phyloP scores from a whole-genome alignment of 1,140 invertebrate species.

The Aphaenogaster floridana region DNA sequence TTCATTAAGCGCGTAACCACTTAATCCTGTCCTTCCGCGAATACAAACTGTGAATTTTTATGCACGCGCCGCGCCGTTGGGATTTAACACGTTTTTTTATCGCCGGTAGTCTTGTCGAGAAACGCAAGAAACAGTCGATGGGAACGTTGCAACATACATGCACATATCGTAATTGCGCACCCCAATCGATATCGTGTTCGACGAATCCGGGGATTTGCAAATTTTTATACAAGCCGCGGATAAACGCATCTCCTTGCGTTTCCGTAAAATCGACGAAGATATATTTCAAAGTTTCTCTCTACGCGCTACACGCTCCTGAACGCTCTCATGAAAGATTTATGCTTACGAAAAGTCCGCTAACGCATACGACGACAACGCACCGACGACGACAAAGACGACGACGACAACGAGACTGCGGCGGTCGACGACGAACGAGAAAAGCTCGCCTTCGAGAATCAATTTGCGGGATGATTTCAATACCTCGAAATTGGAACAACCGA shows the following conservation, averaged over 20 bases:
- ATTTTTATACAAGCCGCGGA: conserved; percentile 55
- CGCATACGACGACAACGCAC: conserved; percentile 8
- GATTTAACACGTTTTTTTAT: background rate
- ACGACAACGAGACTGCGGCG: background rate
- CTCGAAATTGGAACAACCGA: background rate
- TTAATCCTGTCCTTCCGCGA: conserved; percentile 57
- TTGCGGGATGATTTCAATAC: conserved; percentile 28
- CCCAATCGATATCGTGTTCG: conserved; percentile 34
- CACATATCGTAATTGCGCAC: background rate
- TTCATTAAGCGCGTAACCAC: conserved; percentile 70
- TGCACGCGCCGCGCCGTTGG: background rate
- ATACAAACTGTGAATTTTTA: conserved; percentile 41
- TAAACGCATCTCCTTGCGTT: conserved; percentile 40
- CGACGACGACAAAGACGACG: conserved; percentile 8
- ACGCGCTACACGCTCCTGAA: conserved; percentile 16
- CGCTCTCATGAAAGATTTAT: conserved; percentile 73
- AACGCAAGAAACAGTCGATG: conserved; percentile 5
- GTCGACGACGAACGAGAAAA: background rate
- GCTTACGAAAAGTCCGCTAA: conserved; percentile 45
- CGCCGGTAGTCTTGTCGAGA: background rate
- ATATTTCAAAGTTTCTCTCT: conserved; percentile 51
- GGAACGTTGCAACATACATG: background rate
- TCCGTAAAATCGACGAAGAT: conserved; percentile 33
- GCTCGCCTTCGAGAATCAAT: conserved; percentile 67
- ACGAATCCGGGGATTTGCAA: conserved; percentile 37